phyloP scores from a whole-genome alignment of 1,140 invertebrate species.

The Lethrus apterus region DNA sequence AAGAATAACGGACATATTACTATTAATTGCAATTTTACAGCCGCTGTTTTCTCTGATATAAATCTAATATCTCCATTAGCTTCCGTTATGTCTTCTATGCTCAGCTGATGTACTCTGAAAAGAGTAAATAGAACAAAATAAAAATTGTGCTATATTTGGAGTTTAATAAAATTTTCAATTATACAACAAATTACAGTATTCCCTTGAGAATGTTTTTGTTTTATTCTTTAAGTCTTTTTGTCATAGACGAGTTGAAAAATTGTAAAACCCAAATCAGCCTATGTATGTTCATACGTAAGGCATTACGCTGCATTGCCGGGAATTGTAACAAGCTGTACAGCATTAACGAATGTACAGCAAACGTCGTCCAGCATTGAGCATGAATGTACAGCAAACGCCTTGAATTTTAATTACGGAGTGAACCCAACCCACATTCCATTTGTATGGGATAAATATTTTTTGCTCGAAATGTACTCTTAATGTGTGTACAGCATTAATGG shows the following conservation, averaged over 20 bases:
- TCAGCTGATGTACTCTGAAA: constrained; percentile 62
- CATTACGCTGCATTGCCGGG: not conserved
- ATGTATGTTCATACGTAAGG: not conserved
- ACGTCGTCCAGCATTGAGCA: too few relatives aligned
- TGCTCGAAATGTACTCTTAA: too few relatives aligned
- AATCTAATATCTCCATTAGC: constrained; percentile 46
- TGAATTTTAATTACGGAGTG: too few relatives aligned
- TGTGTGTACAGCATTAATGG: too few relatives aligned
- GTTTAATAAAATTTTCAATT: not conserved
- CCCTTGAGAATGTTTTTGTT: not conserved
- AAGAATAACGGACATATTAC: constrained; percentile 69
- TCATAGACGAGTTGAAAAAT: too few relatives aligned
- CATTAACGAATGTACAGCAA: too few relatives aligned
- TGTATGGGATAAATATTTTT: too few relatives aligned
- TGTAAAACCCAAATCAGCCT: too few relatives aligned
- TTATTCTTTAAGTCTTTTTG: not conserved
- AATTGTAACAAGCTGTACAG: not conserved
- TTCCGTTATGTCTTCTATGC: constrained; percentile 60
- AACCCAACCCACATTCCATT: too few relatives aligned
- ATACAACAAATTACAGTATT: not conserved
- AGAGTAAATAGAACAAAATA: constrained; percentile 3
- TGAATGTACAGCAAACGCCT: too few relatives aligned
- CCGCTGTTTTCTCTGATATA: constrained; percentile 51
- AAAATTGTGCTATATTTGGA: not conserved
- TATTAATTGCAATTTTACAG: constrained; percentile 66